These are phyloP conservation scores for Echinarachnius parma DNA, from an alignment of 53 echinoderm and acorn worm genomes.

Conservation along the genomic window DNA sequence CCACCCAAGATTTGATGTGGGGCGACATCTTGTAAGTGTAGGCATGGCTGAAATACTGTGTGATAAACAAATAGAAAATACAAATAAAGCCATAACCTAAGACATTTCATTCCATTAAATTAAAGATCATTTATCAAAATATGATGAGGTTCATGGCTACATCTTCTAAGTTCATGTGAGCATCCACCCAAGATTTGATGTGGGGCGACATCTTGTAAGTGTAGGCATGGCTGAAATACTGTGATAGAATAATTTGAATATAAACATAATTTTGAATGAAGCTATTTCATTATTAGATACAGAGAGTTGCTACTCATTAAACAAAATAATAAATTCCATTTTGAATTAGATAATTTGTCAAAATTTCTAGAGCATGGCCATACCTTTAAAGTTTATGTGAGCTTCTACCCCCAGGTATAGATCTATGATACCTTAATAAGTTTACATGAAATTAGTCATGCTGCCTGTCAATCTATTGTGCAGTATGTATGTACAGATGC, in stretches of 20 bases:
- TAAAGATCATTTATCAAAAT: too few species aligned
- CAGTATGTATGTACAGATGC: too few species aligned
- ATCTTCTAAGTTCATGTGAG: conserved; percentile 97
- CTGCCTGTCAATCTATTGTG: too few species aligned
- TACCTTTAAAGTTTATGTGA: conserved; percentile 97
- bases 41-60: conserved; percentile 88
- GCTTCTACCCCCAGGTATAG: conserved; percentile 97
- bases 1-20: conserved; percentile 87
- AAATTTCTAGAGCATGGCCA: conserved; percentile 93
- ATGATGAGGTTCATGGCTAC: conserved; percentile 96
- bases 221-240: conserved; percentile 97
- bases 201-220: conserved; percentile 88
- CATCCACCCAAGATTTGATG: conserved; percentile 91
- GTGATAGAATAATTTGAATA: neutral
- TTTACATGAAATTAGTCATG: too few species aligned
- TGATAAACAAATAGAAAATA: neutral
- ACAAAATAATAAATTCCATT: too few species aligned
- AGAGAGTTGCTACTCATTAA: too few species aligned
- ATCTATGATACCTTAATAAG: too few species aligned
- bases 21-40: conserved; percentile 94
- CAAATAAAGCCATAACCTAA: too few species aligned
- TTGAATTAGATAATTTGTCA: too few species aligned
- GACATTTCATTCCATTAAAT: too few species aligned
- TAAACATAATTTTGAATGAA: too few species aligned
- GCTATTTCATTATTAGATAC: too few species aligned